Evolutionary conservation across 2,113 vertebrate species (phyloP), one percentile per base, ranked within the genome.

Genomic region (Epinephelus lanceolatus): DNA sequence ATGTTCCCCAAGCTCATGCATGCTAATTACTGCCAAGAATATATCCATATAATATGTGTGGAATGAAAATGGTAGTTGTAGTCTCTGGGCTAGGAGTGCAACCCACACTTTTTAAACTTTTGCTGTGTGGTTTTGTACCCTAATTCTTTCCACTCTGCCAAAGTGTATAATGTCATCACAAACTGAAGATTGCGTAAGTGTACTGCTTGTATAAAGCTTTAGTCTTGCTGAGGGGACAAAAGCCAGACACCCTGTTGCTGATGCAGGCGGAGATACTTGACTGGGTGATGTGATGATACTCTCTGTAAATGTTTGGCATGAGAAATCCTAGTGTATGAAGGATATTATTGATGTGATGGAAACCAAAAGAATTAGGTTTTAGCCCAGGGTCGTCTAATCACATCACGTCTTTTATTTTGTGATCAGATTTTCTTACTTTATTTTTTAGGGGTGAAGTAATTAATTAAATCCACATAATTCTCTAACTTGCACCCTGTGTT

Each of bases 401-500:
- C 6, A 3, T 17, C n/a, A n/a, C n/a, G 11, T 33, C 9, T 51
- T 7, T 33, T 33, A 30, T 60, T 60, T 51, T 8, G 8, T 61
- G 17, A 8, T 47, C 51, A 56, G 6, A 47, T n/a, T 23, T 17
- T 37, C 14, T n/a, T 65, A 6, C 4, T 57, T 19, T 8, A 21
- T 45, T 9, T 57, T 51, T 67, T 1, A 19, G 5, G 23, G 21
- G 12, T 5, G 12, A 66, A 25, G 27, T 45, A 27, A 18, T 27
- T 73, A 42, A 27, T 33, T n/a, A 65, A 49, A 37, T 25, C 21
- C 51, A 40, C 59, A 25, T 42, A 14, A 71, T 45, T 63, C 23
- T 72, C n/a, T 69, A 59, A 62, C 49, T 45, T n/a, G 19, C 27
- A 51, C 19, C 37, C 27, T 51, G 27, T 42, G 72, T 76, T 63